Evolutionary conservation across 2,888 invertebrate genomes (phyloP).

Genomic region (Lasius fuliginosus): DNA sequence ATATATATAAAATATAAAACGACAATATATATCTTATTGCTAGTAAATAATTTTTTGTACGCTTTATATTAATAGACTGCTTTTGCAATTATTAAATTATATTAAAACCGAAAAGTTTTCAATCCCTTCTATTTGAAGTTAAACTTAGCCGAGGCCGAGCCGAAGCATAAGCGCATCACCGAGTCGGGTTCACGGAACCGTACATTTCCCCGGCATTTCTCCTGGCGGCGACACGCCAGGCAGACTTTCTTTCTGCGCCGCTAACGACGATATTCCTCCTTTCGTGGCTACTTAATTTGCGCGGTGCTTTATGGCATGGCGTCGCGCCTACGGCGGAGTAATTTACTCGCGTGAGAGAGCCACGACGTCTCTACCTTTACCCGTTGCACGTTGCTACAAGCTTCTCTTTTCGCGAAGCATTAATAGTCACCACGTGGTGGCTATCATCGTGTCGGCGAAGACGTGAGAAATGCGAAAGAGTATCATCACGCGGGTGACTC

Average conservation of each 20-base stretch:
- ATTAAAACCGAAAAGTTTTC: neutral
- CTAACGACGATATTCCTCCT: constrained; percentile 62
- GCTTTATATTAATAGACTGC: neutral
- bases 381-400: constrained; percentile 3
- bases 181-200: neutral
- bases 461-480: constrained; percentile 73
- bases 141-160: neutral
- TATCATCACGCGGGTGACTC: constrained; percentile 75
- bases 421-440: constrained; percentile 70
- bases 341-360: constrained; percentile 63
- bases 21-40: neutral
- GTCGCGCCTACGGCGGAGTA: constrained; percentile 65
- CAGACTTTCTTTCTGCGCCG: constrained; percentile 52
- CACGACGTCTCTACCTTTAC: constrained; percentile 25
- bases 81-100: neutral
- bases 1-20: neutral
- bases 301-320: constrained; percentile 69
- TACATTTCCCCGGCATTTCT: constrained; percentile 38
- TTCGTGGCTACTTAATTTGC: constrained; percentile 74
- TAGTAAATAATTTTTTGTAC: neutral
- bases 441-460: constrained; percentile 67
- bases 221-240: constrained; percentile 30
- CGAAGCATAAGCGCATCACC: neutral
- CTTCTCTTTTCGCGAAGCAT: constrained; percentile 63
- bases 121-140: neutral